phyloP scores from a whole-genome alignment of 2,797 vertebrate species.

The Protonibea diacanthus region DNA sequence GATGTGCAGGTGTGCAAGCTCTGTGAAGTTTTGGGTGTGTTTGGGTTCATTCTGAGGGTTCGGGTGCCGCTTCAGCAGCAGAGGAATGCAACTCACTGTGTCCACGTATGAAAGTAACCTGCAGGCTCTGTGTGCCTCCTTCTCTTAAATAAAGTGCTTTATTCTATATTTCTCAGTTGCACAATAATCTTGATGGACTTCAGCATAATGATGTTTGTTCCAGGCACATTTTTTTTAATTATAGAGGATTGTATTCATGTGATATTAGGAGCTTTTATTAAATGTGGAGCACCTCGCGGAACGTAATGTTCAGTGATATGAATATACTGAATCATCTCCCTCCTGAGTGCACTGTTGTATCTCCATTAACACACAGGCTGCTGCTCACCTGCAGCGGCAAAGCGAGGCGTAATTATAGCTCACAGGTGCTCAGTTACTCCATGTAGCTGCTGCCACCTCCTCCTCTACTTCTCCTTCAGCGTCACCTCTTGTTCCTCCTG shows the following conservation, averaged over 20 bases:
- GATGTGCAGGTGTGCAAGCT: too few relatives aligned
- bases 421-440: slow-evolving; percentile 56
- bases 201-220: not conserved
- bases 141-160: not conserved
- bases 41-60: not conserved
- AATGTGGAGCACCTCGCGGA: too few relatives aligned
- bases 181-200: not conserved
- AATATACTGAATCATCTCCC: not conserved
- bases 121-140: not conserved
- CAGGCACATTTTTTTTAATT: not conserved
- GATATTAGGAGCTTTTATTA: not conserved
- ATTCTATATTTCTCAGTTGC: not conserved
- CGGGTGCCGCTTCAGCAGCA: not conserved
- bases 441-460: slow-evolving; percentile 25
- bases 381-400: slow-evolving; percentile 55
- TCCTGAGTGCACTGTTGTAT: slow-evolving; percentile 29
- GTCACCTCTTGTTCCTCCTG: slow-evolving; percentile 39
- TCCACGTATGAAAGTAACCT: not conserved
- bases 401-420: slow-evolving; percentile 67
- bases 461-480: slow-evolving; percentile 27
- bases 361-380: slow-evolving; percentile 41
- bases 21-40: not conserved
- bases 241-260: not conserved
- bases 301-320: not conserved
- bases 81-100: slow-evolving; percentile 1